Percentiles rank a stretch among this genome's conserved stretches.
Evolutionary conservation across 2,888 invertebrate genomes (phyloP).

Genomic region (Urechis unicinctus): DNA sequence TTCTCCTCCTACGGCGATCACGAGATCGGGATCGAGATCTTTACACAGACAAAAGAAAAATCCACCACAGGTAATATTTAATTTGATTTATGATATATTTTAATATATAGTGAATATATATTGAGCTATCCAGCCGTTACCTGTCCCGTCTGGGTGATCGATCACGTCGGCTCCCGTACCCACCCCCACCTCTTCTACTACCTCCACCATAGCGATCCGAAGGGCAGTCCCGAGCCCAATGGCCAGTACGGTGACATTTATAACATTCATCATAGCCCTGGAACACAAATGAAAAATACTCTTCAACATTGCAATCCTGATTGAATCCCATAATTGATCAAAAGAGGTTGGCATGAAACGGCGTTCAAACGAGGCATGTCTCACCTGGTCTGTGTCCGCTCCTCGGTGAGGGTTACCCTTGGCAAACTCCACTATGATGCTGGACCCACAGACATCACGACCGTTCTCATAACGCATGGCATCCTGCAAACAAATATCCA

Average conservation of each 20-base stretch:
- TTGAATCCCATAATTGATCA: not conserved
- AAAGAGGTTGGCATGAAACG: too few relatives aligned
- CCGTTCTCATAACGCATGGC: constrained; percentile 52
- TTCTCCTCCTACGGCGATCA: not conserved
- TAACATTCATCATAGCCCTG: constrained; percentile 49
- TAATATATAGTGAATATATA: not conserved
- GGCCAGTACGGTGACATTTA: constrained; percentile 48
- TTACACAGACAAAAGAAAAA: not conserved
- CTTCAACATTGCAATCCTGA: too few relatives aligned
- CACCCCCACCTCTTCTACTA: not conserved
- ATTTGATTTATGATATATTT: not conserved
- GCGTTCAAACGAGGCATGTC: not conserved
- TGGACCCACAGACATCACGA: constrained; percentile 46
- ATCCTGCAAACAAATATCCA: too few relatives aligned
- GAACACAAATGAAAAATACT: too few relatives aligned
- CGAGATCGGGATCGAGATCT: not conserved
- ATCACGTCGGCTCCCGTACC: not conserved
- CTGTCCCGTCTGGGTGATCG: not conserved
- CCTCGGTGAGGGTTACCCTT: constrained; percentile 40
- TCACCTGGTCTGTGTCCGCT: not conserved
- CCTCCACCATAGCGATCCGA: not conserved
- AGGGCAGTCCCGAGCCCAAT: constrained; percentile 50
- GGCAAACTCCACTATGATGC: constrained; percentile 52
- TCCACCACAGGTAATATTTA: too few relatives aligned
- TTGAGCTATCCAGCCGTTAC: not conserved